These are phyloP conservation scores for zebrafish (Danio rerio) DNA, from an alignment of 2,113 vertebrate species.

Conservation along the genomic window GRCz12tu NC_133183.1:16247001-16247500, in stretches of 20 bases:
- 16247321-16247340: not conserved
- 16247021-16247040: not conserved
- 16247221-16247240: not conserved
- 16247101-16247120: not conserved
- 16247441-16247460: slow-evolving; percentile 61
- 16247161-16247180: not conserved
- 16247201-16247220: not conserved
- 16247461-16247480: slow-evolving; percentile 54
- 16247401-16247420: slow-evolving; percentile 31
- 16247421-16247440: slow-evolving; percentile 48
- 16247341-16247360: not conserved
- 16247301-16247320: not conserved
- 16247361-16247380: not conserved
- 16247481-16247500: slow-evolving; percentile 65
- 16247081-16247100: not conserved
- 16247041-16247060: not conserved
- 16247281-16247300: not conserved
- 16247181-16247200: not conserved
- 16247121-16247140: not conserved
- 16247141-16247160: not conserved
- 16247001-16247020: not conserved
- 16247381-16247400: not conserved
- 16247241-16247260: not conserved
- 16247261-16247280: no score
- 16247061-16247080: not conserved